Base-by-base conservation (phyloP, 2,797 vertebrate species). In the Botia kubotai region DNA sequence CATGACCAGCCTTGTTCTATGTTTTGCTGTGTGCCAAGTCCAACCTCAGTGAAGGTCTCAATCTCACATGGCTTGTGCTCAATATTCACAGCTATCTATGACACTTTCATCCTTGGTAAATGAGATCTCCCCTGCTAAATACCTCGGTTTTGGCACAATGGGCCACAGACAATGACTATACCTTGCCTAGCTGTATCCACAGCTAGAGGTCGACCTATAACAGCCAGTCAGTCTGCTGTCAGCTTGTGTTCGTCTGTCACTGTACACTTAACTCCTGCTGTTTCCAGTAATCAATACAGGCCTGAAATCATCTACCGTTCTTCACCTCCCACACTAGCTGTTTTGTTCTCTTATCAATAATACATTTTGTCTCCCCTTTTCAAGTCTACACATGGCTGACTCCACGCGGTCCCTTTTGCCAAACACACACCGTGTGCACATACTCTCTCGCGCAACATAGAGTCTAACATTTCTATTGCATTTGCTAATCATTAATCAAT, bases 401-500 rank as follows among this genome's bases (percentile, higher is more conserved):
- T 88, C 88, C 36, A 26, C n/a, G 16, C 13, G 1, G 23, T 68
- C 63, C 23, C 29, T 68, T 50, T 66, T 84, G 82, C 80, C 79
- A 71, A 70, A 73, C 75, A 53, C 71, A 29, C 60, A 50, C 68
- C 77, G 75, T 68, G 89, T 93, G 91, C 91, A 60, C 67, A 73
- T 52, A 77, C 63, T 16, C 48, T 14, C 29, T 66, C 74, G 73
- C 72, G 75, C 60, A 36, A 80, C 81, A 84, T 95, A 94, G 94
- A 95, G 96, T 95, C 93, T 96, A 97, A 96, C 95, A 96, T 97
- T 98, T 97, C 95, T 94, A 96, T 97, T 95, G 96, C 96, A 98
- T 98, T 97, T 97, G 95, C 93, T 98, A 97, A 99, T 98, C 96
- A 95, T 92, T 96, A 95, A 97, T 98, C 97, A 99, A 99, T 99